phyloP scores from a whole-genome alignment of 2,888 invertebrate genomes.

The Poecilobothrus nobilitatus region DNA sequence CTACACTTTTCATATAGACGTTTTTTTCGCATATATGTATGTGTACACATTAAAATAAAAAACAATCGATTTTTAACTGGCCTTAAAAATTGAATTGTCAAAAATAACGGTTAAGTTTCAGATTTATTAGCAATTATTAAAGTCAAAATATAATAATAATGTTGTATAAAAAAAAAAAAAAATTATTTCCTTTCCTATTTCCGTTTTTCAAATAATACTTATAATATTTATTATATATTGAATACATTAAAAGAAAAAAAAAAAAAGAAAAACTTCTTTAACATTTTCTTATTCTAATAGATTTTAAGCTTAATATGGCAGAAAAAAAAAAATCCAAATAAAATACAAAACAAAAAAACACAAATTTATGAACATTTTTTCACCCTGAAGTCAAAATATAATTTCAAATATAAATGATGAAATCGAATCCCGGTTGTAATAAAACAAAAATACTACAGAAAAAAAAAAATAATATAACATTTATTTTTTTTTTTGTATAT shows the following conservation, averaged over 20 bases:
- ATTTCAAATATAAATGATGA: background rate
- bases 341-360: background rate
- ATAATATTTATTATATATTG: background rate
- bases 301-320: background rate
- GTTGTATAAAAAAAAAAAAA: background rate
- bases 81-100: background rate
- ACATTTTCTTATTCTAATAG: background rate
- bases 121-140: background rate
- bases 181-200: conserved; percentile 1
- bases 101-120: background rate
- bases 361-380: conserved; percentile 1
- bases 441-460: no score
- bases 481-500: no score
- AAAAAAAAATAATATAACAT: no score
- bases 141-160: background rate
- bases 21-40: no score
- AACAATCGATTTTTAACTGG: background rate
- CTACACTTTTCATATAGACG: no score
- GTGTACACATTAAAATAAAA: background rate
- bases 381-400: background rate
- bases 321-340: background rate
- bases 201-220: background rate
- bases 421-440: no score
- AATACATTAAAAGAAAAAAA: background rate
- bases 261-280: background rate